phyloP scores from a whole-genome alignment of 2,113 vertebrate genomes.

The Hepsetus odoe region DNA sequence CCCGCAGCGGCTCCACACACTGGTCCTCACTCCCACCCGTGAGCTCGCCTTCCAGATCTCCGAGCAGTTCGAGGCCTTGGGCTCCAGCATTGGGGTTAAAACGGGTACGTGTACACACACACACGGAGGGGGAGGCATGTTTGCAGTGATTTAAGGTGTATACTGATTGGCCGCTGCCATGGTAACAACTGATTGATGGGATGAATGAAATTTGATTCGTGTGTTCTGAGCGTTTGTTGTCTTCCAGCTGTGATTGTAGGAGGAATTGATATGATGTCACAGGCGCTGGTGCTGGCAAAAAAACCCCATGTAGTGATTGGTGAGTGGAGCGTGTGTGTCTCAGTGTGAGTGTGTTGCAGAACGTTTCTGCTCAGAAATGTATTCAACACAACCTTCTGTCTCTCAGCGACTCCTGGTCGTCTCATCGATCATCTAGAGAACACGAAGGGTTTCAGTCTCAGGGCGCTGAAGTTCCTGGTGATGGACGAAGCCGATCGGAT shows the following conservation, averaged over 20 bases:
- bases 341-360: background rate
- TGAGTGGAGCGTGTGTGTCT: slow-evolving; percentile 67
- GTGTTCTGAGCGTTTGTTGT: slow-evolving; percentile 38
- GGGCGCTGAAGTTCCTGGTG: slow-evolving; percentile 91
- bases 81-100: slow-evolving; percentile 94
- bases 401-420: slow-evolving; percentile 90
- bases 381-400: background rate
- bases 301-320: slow-evolving; percentile 96
- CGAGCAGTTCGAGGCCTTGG: slow-evolving; percentile 97
- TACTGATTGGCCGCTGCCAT: no score
- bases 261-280: slow-evolving; percentile 97
- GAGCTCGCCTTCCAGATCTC: slow-evolving; percentile 97
- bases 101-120: slow-evolving; percentile 75
- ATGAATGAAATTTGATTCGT: no score
- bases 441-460: slow-evolving; percentile 93
- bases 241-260: slow-evolving; percentile 90
- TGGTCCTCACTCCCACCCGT: slow-evolving; percentile 94
- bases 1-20: slow-evolving; percentile 89
- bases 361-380: background rate
- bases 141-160: no score
- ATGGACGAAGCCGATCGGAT: slow-evolving; percentile 99
- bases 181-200: no score
- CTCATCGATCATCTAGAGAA: slow-evolving; percentile 96
- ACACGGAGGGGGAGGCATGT: no score
- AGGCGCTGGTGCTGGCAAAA: slow-evolving; percentile 93